Base-by-base conservation (phyloP, 2,113 vertebrate species). In the Lasiurus borealis region DNA sequence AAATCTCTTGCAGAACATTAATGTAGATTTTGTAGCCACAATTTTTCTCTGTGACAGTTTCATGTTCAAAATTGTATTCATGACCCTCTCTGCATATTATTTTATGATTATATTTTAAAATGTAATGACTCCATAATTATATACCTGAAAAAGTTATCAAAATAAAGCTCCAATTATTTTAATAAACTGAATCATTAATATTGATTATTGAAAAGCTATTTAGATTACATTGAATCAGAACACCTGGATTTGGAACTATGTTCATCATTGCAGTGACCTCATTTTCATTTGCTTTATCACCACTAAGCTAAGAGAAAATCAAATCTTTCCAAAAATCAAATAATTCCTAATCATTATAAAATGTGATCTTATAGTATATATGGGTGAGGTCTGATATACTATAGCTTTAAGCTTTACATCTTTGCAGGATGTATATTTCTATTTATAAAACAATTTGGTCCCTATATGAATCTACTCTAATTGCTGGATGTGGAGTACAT, bases 41-140 rank as follows among this genome's bases (percentile, higher is more conserved):
- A 89, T 95, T 97, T 95, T 97, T 97, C 75, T 92, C 78, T 68
- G 6, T 94, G 90, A 95, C 68, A 97, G 75, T 90, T 96, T 96
- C 85, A 97, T 95, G 89, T 90, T 96, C 68, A 85, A 84, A 97
- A 93, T 72, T 90, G 88, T 94, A 93, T 93, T 66, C 64, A 85
- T 88, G 90, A 54, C 36, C 62, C 48, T 93, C 34, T 92, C 50
- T 52, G 31, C 44, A 76, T 95, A 94, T 92, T 85, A 88, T 94
- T 97, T 96, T 96, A 96, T 90, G 80, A 82, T 69, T 91, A 85
- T 96, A 93, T 85, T 94, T 96, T 95, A 90, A 96, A 92, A 68
- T 82, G 52, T 93, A 96, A 96, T 73, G 59, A 50, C 68, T 81
- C 14, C 52, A 77, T 96, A 93, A 94, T 92, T 93, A 96, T 93